Base-by-base conservation (phyloP, 1,140 invertebrate species). In the Pentalonia nigronervosa region DNA sequence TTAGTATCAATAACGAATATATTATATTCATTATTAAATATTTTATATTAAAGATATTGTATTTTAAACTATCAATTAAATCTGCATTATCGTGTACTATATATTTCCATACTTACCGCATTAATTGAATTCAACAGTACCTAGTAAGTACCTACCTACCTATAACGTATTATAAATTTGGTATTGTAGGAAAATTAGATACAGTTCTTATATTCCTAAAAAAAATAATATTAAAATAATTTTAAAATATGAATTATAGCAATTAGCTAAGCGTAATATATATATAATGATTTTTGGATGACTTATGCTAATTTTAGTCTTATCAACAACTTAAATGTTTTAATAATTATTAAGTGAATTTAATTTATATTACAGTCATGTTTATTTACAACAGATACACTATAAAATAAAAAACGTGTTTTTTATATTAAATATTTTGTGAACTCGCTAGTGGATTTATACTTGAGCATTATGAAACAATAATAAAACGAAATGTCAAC, bases 221-320 rank as follows among this genome's bases (percentile, higher is more conserved):
- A n/a, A n/a, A n/a, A n/a, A n/a, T n/a, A n/a, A n/a, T n/a, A n/a
- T n/a, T n/a, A n/a, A n/a, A n/a, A n/a, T 30, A 45, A 86, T 67
- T 67, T 67, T 67, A 67, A 67, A 60, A 30, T 30, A 60, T 34
- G n/a, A 81, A 34, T 34, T 34, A 6, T 81, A 83, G 8, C 21
- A 48, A 87, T 88, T 88, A 88, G 47, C 47, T 53, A 88, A 88
- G 86, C 47, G 86, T 88, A 50, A 34, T 53, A 88, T 50, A 50
- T 88, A 50, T 50, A 0, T 50, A 34, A 87, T 34, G 4, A n/a
- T n/a, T 87, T 47, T 47, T 48, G 86, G 47, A 87, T 87, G 86
- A 87, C 86, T 87, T 87, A 87, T 87, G 86, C 86, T 87, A 87
- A 87, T 87, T n/a, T 47, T n/a, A n/a, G 11, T 67, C 25, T 67